A percentile compares a stretch with the other conserved stretches of the same genome.
Evolutionary conservation across 2,113 vertebrate species (phyloP).

Genomic region (Heptranchias perlo): DNA sequence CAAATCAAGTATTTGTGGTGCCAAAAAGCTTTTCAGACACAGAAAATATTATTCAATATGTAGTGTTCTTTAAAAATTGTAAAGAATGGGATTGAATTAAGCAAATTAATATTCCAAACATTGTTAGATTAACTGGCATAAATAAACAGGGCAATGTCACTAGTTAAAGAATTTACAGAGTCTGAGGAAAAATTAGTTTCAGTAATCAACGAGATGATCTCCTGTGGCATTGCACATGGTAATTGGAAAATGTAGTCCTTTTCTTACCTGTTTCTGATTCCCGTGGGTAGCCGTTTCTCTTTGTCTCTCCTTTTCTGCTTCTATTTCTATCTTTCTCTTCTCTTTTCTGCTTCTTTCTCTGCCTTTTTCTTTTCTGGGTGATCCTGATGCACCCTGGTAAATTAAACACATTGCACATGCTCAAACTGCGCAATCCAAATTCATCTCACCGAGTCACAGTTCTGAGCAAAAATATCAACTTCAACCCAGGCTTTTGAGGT

Average conservation of each 20-base stretch:
- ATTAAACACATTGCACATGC: not conserved
- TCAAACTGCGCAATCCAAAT: not conserved
- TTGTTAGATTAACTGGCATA: not conserved
- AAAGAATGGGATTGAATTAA: not conserved
- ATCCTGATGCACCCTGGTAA: not conserved
- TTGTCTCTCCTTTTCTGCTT: not conserved
- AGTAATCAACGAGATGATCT: too few species aligned
- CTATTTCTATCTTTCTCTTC: not conserved
- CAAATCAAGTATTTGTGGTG: not conserved
- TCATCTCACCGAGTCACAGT: not conserved
- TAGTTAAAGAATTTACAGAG: too few species aligned
- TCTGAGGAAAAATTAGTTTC: too few species aligned
- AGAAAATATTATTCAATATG: not conserved
- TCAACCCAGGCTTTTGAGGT: not conserved
- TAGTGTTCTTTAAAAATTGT: not conserved
- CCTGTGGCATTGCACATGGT: not conserved
- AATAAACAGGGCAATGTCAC: too few species aligned
- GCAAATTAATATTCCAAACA: not conserved
- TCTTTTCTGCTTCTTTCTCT: not conserved
- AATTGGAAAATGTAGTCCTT: not conserved
- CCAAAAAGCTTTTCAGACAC: not conserved
- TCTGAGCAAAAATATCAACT: not conserved
- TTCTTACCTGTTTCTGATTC: not conserved
- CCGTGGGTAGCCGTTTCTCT: not conserved
- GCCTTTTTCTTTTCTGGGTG: not conserved